These are phyloP conservation scores for Regulus satrapa DNA, from an alignment of 2,113 vertebrate species.

Conservation along the genomic window DNA sequence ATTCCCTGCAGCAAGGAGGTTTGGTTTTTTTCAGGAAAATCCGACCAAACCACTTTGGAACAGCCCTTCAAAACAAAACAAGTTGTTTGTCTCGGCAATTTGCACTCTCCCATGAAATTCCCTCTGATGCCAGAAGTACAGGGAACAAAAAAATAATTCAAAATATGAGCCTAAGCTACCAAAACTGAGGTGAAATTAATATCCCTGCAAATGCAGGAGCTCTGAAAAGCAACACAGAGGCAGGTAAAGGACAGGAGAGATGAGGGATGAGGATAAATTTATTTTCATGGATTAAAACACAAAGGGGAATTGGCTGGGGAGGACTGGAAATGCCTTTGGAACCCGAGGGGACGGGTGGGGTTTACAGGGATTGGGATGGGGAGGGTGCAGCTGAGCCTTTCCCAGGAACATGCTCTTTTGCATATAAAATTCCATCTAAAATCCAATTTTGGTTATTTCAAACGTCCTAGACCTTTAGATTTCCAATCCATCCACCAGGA, in stretches of 20 bases:
- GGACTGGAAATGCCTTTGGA: background rate
- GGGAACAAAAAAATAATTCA: background rate
- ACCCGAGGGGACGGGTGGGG: accelerated
- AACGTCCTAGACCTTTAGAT: background rate
- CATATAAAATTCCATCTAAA: background rate
- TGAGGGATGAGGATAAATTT: background rate
- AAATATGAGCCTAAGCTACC: background rate
- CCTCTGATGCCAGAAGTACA: background rate
- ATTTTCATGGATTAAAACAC: background rate
- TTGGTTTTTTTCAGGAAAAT: background rate
- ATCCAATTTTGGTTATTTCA: background rate
- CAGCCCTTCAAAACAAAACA: background rate
- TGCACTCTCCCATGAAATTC: background rate
- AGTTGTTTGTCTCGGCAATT: background rate
- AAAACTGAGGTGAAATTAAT: accelerated
- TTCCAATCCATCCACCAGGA: background rate
- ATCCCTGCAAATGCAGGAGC: no score
- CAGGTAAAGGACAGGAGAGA: background rate
- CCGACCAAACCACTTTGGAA: background rate
- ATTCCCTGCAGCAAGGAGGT: background rate
- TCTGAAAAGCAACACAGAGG: background rate
- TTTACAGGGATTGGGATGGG: background rate
- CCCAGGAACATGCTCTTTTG: background rate
- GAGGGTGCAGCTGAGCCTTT: background rate
- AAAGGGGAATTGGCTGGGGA: background rate